Evolutionary conservation across 2,113 vertebrate genomes (phyloP).

Genomic region (Pollimyrus isidori): DNA sequence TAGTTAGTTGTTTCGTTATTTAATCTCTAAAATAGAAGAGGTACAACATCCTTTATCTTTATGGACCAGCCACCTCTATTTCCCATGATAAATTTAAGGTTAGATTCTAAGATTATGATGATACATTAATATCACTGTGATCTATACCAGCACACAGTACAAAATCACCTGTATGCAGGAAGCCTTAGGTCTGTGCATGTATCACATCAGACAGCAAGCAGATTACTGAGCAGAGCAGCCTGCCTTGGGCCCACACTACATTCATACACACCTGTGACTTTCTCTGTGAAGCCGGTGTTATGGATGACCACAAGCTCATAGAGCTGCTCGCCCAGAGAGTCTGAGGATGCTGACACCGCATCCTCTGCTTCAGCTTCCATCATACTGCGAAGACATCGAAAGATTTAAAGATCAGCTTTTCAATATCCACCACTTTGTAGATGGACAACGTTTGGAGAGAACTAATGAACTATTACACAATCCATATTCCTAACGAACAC

Average conservation of each 20-base stretch:
- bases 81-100: neutral
- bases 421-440: neutral
- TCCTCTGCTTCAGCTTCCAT: conserved; percentile 45
- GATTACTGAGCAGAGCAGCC: neutral
- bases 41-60: neutral
- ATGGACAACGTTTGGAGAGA: neutral
- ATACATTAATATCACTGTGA: neutral
- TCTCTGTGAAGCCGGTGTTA: conserved; percentile 64
- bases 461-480: neutral
- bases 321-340: conserved; percentile 66
- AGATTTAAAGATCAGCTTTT: neutral
- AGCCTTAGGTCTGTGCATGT: neutral
- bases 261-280: conserved; percentile 59
- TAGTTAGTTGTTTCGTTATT: neutral
- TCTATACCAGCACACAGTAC: neutral
- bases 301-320: conserved; percentile 61
- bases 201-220: neutral
- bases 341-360: conserved; percentile 52
- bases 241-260: neutral
- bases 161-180: neutral
- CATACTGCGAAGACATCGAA: conserved; percentile 34
- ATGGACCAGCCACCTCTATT: neutral
- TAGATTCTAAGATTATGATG: neutral
- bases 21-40: neutral
- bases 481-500: neutral